Evolutionary conservation across 2,888 invertebrate genomes (phyloP).

Genomic region (Parthenolecanium corni): DNA sequence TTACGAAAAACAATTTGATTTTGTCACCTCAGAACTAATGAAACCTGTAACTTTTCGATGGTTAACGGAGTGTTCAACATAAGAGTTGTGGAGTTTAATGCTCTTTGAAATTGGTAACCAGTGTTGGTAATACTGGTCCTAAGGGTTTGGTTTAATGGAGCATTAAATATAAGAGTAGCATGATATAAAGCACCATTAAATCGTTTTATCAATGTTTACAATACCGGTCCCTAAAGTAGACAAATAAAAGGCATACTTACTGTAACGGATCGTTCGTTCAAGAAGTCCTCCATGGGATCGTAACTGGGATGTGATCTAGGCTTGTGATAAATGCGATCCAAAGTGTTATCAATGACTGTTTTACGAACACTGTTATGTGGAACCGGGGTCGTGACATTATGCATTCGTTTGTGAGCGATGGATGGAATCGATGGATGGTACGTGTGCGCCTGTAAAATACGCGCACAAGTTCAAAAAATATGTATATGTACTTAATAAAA

Average conservation of each 20-base stretch:
- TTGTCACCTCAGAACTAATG: too few species aligned
- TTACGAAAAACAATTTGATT: too few species aligned
- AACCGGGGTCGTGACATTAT: constrained; percentile 35
- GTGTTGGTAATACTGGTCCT: too few species aligned
- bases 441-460: constrained; percentile 30
- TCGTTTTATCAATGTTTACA: too few species aligned
- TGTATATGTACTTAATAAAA: not conserved
- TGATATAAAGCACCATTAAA: too few species aligned
- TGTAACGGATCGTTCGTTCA: constrained; percentile 62
- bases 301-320: constrained; percentile 49
- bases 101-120: too few species aligned
- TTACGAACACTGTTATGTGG: constrained; percentile 23
- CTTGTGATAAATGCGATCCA: constrained; percentile 56
- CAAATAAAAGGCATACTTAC: constrained; percentile 47
- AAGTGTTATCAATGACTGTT: constrained; percentile 50
- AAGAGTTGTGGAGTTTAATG: too few species aligned
- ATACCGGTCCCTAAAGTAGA: too few species aligned
- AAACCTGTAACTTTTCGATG: too few species aligned
- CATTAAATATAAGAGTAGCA: too few species aligned
- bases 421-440: constrained; percentile 37
- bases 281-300: constrained; percentile 62
- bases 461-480: not conserved
- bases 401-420: constrained; percentile 41
- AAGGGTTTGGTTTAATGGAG: too few species aligned
- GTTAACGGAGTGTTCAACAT: too few species aligned